Conservation (phyloP, 2,888 invertebrate species). For the Rhingia rostrata region DNA sequence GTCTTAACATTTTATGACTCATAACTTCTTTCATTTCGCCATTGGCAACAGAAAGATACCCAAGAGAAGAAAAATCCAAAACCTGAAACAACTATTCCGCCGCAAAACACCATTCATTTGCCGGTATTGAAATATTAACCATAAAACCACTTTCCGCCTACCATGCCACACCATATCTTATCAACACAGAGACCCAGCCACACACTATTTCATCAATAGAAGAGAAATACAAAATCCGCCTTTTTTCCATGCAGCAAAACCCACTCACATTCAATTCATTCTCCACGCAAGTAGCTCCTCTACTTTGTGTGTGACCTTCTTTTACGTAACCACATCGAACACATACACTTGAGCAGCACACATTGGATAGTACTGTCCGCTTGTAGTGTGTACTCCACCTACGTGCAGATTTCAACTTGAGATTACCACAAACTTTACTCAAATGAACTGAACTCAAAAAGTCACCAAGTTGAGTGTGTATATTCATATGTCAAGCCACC, state of each 20-base stretch:
- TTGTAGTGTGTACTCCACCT: conserved; percentile 52
- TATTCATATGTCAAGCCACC: conserved; percentile 55
- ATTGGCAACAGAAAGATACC: conserved; percentile 15
- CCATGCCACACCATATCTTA: conserved; percentile 53
- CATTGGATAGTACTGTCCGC: background rate
- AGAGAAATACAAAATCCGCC: conserved; percentile 54
- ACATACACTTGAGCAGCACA: background rate
- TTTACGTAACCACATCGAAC: conserved; percentile 65
- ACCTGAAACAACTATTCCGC: conserved; percentile 28
- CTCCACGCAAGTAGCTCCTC: background rate
- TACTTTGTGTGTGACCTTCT: conserved; percentile 55
- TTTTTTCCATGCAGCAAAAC: conserved; percentile 30
- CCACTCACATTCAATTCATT: conserved; percentile 53
- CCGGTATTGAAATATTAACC: conserved; percentile 67
- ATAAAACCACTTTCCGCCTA: conserved; percentile 70
- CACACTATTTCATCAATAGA: conserved; percentile 44
- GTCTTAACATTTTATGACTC: conserved; percentile 51
- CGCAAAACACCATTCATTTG: conserved; percentile 35
- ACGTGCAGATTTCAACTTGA: conserved; percentile 61
- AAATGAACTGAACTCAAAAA: conserved; percentile 63
- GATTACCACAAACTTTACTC: conserved; percentile 49
- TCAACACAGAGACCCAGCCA: conserved; percentile 35
- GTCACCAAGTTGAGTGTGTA: conserved; percentile 43
- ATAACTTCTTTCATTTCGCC: conserved; percentile 39
- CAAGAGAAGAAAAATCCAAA: background rate